These are phyloP conservation scores for Ganaspis sp. DNA, from an alignment of 1,140 invertebrate genomes.

Conservation along the genomic window DNA sequence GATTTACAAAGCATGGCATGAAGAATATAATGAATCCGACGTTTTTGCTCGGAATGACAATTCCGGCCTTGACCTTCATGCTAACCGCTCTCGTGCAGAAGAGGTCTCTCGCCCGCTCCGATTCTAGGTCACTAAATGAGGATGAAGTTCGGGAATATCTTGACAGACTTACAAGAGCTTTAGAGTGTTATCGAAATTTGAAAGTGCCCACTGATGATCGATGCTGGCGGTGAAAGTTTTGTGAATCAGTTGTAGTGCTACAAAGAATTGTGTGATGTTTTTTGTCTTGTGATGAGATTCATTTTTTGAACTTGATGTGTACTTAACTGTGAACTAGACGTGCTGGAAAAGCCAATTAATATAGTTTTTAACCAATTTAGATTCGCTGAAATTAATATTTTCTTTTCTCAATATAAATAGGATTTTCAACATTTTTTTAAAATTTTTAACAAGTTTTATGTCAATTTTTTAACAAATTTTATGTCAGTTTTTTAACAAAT, in stretches of 20 bases:
- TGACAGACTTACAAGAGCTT: slow-evolving; percentile 59
- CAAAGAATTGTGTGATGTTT: background rate
- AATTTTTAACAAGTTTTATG: too few relatives aligned
- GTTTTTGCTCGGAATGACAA: slow-evolving; percentile 69
- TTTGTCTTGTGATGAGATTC: background rate
- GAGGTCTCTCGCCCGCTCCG: slow-evolving; percentile 61
- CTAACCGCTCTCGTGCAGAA: slow-evolving; percentile 68
- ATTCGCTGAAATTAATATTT: too few relatives aligned
- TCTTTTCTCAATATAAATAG: too few relatives aligned
- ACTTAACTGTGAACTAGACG: background rate
- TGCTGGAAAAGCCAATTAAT: too few relatives aligned
- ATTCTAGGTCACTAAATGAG: slow-evolving; percentile 52
- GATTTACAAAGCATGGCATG: slow-evolving; percentile 70
- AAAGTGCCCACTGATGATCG: slow-evolving; percentile 35
- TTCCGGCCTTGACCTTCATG: slow-evolving; percentile 71
- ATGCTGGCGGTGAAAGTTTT: slow-evolving; percentile 49
- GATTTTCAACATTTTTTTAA: too few relatives aligned
- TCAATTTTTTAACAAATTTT: too few relatives aligned
- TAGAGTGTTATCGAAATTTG: slow-evolving; percentile 57
- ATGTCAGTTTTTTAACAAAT: background rate
- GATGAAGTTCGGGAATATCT: slow-evolving; percentile 63
- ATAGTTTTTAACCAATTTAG: too few relatives aligned
- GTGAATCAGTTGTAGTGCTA: background rate
- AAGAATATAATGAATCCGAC: slow-evolving; percentile 72
- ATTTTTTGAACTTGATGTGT: background rate